These are phyloP conservation scores for Andrena flavipes DNA, from an alignment of 2,888 invertebrate genomes.

Conservation along the genomic window DNA sequence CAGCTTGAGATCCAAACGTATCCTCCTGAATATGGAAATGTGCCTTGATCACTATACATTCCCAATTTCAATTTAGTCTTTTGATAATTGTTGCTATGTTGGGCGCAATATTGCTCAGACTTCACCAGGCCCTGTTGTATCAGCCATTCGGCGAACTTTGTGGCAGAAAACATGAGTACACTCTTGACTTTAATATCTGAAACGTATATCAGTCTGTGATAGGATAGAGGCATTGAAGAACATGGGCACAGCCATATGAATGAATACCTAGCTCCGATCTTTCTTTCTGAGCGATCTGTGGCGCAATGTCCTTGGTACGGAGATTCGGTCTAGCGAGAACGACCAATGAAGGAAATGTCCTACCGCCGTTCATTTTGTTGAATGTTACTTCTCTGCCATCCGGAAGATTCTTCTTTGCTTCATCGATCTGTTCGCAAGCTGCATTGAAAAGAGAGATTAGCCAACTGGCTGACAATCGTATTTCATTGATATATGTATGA, in stretches of 20 bases:
- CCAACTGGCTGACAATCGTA: neutral
- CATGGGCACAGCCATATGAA: constrained; percentile 2
- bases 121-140: constrained; percentile 93
- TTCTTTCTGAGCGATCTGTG: constrained; percentile 81
- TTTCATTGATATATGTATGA: no score
- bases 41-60: constrained; percentile 94
- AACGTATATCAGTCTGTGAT: constrained; percentile 34
- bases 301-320: constrained; percentile 88
- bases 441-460: neutral
- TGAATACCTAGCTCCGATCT: constrained; percentile 84
- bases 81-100: constrained; percentile 86
- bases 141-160: constrained; percentile 95
- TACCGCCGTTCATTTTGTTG: constrained; percentile 91
- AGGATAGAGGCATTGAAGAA: neutral
- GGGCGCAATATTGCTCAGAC: constrained; percentile 91
- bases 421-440: constrained; percentile 81
- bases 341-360: constrained; percentile 94
- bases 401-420: constrained; percentile 88
- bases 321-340: constrained; percentile 93
- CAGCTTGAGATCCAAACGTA: constrained; percentile 97
- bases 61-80: constrained; percentile 91
- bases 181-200: constrained; percentile 92
- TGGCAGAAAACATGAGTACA: constrained; percentile 92
- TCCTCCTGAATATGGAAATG: constrained; percentile 95
- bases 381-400: constrained; percentile 91